Base-by-base conservation (phyloP, 2,888 invertebrate species). In the Phytoseiulus persimilis region DNA sequence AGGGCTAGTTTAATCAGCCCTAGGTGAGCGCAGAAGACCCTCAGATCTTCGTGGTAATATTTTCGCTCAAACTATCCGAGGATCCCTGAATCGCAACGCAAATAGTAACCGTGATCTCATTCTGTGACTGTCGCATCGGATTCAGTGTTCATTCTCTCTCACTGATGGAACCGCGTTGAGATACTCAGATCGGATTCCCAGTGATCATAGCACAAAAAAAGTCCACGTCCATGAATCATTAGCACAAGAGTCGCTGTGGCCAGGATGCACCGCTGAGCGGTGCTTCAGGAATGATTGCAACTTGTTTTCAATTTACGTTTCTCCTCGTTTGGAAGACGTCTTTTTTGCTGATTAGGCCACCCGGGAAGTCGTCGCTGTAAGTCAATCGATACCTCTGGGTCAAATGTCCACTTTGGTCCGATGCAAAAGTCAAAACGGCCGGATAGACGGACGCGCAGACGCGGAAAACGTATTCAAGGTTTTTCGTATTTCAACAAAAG, bases 331-430 rank as follows among this genome's bases (percentile, higher is more conserved):
- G 65, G 14, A 28, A 65, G 65, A 14, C 65, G 65, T 65, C 65
- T 65, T 28, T 65, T 65, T 65, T 28, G 65, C 11, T 65, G 65
- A 65, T 65, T 65, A 65, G 65, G 65, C 65, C 65, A 65, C 65
- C 65, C 65, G 65, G 65, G 28, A 65, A 65, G 65, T 65, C 65
- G 65, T 23, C 65, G 65, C 65, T 65, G 23, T 28, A 28, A 65
- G 65, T 65, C 65, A 65, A 65, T 65, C 65, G 65, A 65, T 65
- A 65, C 65, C 65, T 65, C 65, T 65, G 65, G 65, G 65, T 65
- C 65, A 65, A 65, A 65, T 65, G 65, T 65, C 65, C 65, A 65
- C 65, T 65, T 65, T 65, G 5, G 65, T 65, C 65, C 65, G 65
- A 65, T 65, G 65, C 65, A 65, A 65, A 65, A 65, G 65, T 65